Evolutionary conservation across 1,140 invertebrate species (phyloP), one percentile per base, ranked within the genome.

Genomic region (Sitobion miscanthi): DNA sequence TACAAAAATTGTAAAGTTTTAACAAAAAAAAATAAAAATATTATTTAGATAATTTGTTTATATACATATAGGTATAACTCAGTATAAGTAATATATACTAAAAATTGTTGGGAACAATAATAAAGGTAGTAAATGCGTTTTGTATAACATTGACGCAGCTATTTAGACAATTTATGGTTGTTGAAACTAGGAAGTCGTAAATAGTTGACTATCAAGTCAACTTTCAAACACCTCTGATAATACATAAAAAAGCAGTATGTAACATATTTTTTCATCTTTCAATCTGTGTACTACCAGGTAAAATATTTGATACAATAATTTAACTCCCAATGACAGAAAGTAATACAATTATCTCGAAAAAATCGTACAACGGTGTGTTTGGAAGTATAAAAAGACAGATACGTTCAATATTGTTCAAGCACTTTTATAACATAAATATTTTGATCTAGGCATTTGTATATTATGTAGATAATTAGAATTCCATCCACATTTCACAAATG

Each of bases 271-370:
- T 69, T 69, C 62, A 77, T n/a, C 30, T 77, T 77, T 77, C 62
- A n/a, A 77, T 77, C 30, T 35, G n/a, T 35, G 62, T n/a, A 77
- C 5, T 3, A 14, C 5, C 14, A 69, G 30, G n/a, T 77, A 20
- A 77, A 77, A 77, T 77, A 77, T 77, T 77, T 77, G n/a, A n/a
- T n/a, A 77, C 62, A n/a, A 77, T 77, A 77, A 77, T 77, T 77
- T 35, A 77, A n/a, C 62, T 77, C 5, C 3, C 5, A 23, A 77
- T 11, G 62, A 77, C 62, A 77, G 62, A 77, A 77, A n/a, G 17
- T 17, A 77, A 77, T 77, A 77, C n/a, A 77, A 77, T n/a, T 77
- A 11, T n/a, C 62, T 17, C 14, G 30, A 69, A n/a, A n/a, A 14
- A 69, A 69, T 77, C n/a, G 14, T 77, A 77, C 11, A 77, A 77